Conservation (phyloP, 2,797 vertebrate species). For the Acanthopagrus latus region DNA sequence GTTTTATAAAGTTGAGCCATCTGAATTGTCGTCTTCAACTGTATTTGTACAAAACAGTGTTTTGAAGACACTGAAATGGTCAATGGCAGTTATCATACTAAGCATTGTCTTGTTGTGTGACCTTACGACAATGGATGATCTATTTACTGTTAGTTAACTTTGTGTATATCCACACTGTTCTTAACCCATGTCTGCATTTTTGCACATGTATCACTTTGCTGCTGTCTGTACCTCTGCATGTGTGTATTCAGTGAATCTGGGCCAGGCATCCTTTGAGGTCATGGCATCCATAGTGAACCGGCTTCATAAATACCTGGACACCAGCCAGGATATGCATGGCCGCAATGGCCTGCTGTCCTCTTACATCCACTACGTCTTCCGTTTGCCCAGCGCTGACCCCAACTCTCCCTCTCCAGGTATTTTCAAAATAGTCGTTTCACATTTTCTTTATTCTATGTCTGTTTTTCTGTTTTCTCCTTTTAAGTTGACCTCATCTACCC, state of each 20-base stretch:
- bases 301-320: slow-evolving; percentile 97
- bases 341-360: slow-evolving; percentile 96
- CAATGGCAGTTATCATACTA: too few species aligned
- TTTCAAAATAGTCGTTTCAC: neutral
- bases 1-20: too few species aligned
- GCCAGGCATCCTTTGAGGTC: slow-evolving; percentile 97
- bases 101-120: neutral
- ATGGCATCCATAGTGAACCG: slow-evolving; percentile 98
- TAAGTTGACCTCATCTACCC: slow-evolving; percentile 57
- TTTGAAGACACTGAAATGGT: too few species aligned
- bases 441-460: slow-evolving; percentile 33
- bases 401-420: slow-evolving; percentile 96
- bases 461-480: slow-evolving; percentile 49
- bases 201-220: slow-evolving; percentile 7
- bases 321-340: slow-evolving; percentile 97
- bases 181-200: neutral
- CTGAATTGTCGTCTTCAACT: too few species aligned
- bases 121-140: too few species aligned
- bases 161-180: neutral
- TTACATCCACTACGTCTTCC: slow-evolving; percentile 98
- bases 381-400: slow-evolving; percentile 94
- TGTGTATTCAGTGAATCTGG: slow-evolving; percentile 91
- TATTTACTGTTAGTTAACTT: neutral
- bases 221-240: slow-evolving; percentile 10
- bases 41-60: too few species aligned